A percentile compares a stretch with the other conserved stretches of the same genome.
phyloP scores from a whole-genome alignment of 2,113 vertebrate genomes.

The Erpornis zantholeuca region DNA sequence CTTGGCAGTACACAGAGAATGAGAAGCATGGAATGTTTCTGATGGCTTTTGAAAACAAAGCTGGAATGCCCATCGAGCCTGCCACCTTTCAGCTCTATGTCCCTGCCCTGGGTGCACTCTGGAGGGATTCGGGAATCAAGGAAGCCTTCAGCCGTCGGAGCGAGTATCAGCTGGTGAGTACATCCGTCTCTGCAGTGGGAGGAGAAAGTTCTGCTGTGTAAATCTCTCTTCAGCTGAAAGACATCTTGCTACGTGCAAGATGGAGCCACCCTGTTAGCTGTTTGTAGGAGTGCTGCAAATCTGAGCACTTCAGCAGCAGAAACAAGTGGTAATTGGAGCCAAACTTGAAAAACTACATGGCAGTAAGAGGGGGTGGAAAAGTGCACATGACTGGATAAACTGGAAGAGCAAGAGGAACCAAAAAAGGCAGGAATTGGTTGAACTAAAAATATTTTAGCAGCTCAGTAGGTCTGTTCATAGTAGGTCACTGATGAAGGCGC shows the following conservation, averaged over 20 bases:
- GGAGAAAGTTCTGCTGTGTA: background rate
- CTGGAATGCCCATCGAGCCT: conserved; percentile 87
- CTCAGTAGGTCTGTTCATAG: conserved; percentile 1
- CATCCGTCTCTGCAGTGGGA: rapidly evolving
- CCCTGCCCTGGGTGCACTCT: conserved; percentile 84
- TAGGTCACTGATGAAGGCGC: conserved; percentile 15
- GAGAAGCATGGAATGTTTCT: conserved; percentile 97
- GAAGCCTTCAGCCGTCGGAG: conserved; percentile 88
- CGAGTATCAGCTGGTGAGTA: conserved; percentile 96
- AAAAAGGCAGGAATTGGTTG: conserved; percentile 20
- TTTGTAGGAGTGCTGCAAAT: background rate
- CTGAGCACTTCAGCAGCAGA: background rate
- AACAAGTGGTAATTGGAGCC: background rate
- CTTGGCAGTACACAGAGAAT: conserved; percentile 92
- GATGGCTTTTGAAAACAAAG: conserved; percentile 93
- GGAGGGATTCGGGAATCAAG: conserved; percentile 88
- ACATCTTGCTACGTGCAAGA: background rate
- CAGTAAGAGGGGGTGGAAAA: background rate
- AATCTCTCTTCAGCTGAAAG: background rate
- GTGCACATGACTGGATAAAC: conserved; percentile 20
- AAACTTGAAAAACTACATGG: conserved; percentile 47
- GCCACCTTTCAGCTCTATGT: conserved; percentile 93
- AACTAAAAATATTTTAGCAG: conserved; percentile 13
- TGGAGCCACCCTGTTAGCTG: background rate
- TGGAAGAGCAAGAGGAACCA: conserved; percentile 35